Conservation (phyloP, 2,888 invertebrate species). For the Drosophila anomalata region DNA sequence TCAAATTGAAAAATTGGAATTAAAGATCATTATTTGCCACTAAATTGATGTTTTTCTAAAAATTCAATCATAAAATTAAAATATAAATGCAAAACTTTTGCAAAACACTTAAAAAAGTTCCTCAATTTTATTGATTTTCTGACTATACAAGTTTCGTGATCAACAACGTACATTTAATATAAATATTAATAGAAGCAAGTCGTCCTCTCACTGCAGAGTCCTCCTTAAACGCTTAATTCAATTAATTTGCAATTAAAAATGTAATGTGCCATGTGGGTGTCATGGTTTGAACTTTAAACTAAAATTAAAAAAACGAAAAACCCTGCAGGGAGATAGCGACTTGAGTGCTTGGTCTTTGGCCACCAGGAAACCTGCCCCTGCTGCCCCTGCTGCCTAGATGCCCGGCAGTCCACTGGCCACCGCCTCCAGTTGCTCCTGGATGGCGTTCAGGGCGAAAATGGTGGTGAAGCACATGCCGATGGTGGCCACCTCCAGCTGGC, state of each 20-base stretch:
- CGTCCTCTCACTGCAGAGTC: not conserved
- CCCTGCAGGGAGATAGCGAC: not conserved
- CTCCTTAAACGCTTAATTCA: not conserved
- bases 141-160: not conserved
- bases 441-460: conserved; percentile 67
- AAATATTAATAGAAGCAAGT: not conserved
- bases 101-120: not conserved
- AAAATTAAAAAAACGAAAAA: not conserved
- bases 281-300: not conserved
- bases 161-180: not conserved
- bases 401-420: conserved; percentile 5
- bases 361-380: not conserved
- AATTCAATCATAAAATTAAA: too few species aligned
- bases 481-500: conserved; percentile 58
- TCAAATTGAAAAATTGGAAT: too few species aligned
- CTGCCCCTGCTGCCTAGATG: not conserved
- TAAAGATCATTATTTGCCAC: too few species aligned
- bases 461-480: conserved; percentile 71
- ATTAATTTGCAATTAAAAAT: not conserved
- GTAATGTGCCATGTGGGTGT: not conserved
- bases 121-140: not conserved
- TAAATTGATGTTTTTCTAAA: too few species aligned
- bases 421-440: conserved; percentile 58
- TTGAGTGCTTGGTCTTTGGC: not conserved
- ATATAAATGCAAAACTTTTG: not conserved